These are phyloP conservation scores for Onthophagus sagittarius DNA, from an alignment of 2,888 invertebrate species.

Conservation along the genomic window DNA sequence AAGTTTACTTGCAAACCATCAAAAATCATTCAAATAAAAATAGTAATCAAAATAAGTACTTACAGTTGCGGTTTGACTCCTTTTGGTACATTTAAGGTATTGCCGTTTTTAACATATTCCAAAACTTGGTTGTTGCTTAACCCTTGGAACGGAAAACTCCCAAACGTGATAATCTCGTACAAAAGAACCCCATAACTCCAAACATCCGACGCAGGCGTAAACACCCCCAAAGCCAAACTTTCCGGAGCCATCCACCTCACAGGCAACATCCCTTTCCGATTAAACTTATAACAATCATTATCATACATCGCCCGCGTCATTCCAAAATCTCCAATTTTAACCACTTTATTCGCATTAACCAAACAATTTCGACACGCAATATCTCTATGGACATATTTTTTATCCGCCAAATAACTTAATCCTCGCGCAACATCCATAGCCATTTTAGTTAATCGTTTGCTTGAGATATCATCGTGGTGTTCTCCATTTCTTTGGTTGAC, in stretches of 20 bases:
- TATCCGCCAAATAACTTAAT: slow-evolving; percentile 76
- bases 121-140: slow-evolving; percentile 81
- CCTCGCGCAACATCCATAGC: slow-evolving; percentile 82
- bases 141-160: slow-evolving; percentile 87
- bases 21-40: no score
- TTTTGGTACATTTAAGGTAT: slow-evolving; percentile 68
- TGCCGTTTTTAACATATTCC: slow-evolving; percentile 73
- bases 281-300: slow-evolving; percentile 86
- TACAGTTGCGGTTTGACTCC: slow-evolving; percentile 76
- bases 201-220: slow-evolving; percentile 82
- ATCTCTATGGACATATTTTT: slow-evolving; percentile 88
- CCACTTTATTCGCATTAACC: slow-evolving; percentile 63
- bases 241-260: slow-evolving; percentile 95
- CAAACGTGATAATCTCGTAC: slow-evolving; percentile 87
- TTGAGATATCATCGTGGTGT: slow-evolving; percentile 73
- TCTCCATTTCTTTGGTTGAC: slow-evolving; percentile 59
- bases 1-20: no score
- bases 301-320: slow-evolving; percentile 88
- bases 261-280: slow-evolving; percentile 81
- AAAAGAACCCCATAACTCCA: slow-evolving; percentile 88
- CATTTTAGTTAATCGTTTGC: slow-evolving; percentile 67
- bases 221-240: slow-evolving; percentile 75
- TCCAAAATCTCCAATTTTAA: slow-evolving; percentile 89
- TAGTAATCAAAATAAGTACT: slow-evolving; percentile 47
- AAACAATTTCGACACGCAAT: slow-evolving; percentile 71